Conservation (phyloP, 2,797 vertebrate genomes). For the Helarctos malayanus region DNA sequence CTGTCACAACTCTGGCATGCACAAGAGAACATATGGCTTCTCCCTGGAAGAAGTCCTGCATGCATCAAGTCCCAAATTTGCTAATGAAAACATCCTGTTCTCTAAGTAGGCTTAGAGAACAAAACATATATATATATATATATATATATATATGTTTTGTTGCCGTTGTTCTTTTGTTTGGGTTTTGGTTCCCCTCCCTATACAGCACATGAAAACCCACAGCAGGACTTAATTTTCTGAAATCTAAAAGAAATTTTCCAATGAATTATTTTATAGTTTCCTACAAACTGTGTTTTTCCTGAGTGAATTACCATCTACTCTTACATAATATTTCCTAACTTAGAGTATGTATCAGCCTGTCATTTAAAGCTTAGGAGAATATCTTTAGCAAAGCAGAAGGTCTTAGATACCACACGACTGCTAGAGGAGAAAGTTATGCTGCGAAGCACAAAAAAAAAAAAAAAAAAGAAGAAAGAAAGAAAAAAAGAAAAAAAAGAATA, state of each 20-base stretch:
- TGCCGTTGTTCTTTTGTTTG: slow-evolving; percentile 14
- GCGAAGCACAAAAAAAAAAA: background rate
- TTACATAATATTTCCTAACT: slow-evolving; percentile 40
- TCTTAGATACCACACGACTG: background rate
- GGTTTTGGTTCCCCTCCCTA: background rate
- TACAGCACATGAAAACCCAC: background rate
- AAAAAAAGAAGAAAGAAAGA: background rate
- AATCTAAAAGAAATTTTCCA: slow-evolving; percentile 49
- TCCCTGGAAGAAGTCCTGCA: slow-evolving; percentile 66
- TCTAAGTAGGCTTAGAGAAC: background rate
- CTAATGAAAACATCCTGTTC: slow-evolving; percentile 65
- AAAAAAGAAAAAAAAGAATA: background rate
- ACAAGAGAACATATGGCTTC: slow-evolving; percentile 66
- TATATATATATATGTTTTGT: background rate
- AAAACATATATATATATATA: background rate
- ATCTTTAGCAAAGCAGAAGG: background rate
- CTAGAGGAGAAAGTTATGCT: background rate
- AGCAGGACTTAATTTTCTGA: slow-evolving; percentile 36
- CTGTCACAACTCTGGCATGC: slow-evolving; percentile 17
- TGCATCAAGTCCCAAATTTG: slow-evolving; percentile 38
- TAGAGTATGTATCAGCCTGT: background rate
- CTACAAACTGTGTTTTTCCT: slow-evolving; percentile 27
- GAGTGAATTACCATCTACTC: background rate
- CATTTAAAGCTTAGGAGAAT: slow-evolving; percentile 31
- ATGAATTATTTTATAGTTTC: slow-evolving; percentile 47